Conservation (phyloP, 1,140 invertebrate genomes). For the Ceratina australensis region DNA sequence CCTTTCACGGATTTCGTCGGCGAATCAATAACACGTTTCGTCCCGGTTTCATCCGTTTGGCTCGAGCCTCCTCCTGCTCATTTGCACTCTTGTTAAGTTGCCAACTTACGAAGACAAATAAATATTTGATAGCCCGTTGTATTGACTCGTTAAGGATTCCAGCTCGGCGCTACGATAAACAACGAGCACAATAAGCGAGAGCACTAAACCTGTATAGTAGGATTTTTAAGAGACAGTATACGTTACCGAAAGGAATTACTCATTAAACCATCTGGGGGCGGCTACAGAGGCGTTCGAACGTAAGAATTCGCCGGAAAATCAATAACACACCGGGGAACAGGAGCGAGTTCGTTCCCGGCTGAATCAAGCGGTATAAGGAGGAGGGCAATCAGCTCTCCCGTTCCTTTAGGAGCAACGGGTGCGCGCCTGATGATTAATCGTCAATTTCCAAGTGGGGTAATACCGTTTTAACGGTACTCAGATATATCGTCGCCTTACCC, state of each 20-base stretch:
- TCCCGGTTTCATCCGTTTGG: constrained; percentile 1
- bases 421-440: constrained; percentile 59
- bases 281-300: neutral
- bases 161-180: neutral
- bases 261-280: constrained; percentile 4
- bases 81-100: neutral
- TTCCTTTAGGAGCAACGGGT: constrained; percentile 29
- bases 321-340: constrained; percentile 16
- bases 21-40: constrained; percentile 54
- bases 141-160: no score
- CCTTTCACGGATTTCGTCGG: constrained; percentile 22
- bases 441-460: constrained; percentile 57
- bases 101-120: no score
- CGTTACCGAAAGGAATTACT: neutral
- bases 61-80: neutral
- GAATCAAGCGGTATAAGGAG: constrained; percentile 5
- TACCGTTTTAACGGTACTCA: constrained; percentile 45
- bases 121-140: no score
- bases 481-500: constrained; percentile 48
- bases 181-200: neutral
- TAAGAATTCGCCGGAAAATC: constrained; percentile 33
- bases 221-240: neutral
- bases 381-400: constrained; percentile 23
- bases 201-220: no score
- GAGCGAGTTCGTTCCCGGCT: neutral